phyloP scores from a whole-genome alignment of 2,113 vertebrate genomes.

The Rhabdomys dilectus region DNA sequence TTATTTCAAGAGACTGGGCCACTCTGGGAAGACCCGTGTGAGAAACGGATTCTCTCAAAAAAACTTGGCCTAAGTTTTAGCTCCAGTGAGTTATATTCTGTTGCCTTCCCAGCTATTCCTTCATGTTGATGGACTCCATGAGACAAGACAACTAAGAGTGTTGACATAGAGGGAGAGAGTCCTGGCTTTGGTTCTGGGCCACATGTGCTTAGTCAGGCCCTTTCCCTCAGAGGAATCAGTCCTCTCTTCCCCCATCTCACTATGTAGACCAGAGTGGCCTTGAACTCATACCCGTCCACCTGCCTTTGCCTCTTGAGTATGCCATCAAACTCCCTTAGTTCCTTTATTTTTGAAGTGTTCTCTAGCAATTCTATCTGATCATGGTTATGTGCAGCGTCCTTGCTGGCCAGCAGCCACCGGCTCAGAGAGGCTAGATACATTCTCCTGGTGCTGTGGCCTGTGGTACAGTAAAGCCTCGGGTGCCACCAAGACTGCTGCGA shows the following conservation, averaged over 20 bases:
- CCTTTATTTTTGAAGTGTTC: background rate
- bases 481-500: background rate
- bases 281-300: background rate
- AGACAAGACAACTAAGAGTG: background rate
- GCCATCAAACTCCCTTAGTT: background rate
- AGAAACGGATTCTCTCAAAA: background rate
- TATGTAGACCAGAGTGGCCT: background rate
- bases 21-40: background rate
- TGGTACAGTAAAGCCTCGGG: conserved; percentile 35
- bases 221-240: background rate
- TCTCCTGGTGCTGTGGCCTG: background rate
- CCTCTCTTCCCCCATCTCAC: too few relatives aligned
- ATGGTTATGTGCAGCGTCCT: background rate
- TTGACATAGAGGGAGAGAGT: background rate
- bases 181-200: background rate
- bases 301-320: background rate
- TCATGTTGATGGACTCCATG: background rate
- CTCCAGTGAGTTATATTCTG: background rate
- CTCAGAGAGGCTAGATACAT: background rate
- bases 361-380: background rate
- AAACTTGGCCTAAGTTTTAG: background rate
- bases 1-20: background rate
- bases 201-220: background rate
- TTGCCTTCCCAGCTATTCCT: background rate
- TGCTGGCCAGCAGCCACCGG: background rate